Conservation (phyloP, 2,888 invertebrate genomes). For the Dysmachus trigonus region DNA sequence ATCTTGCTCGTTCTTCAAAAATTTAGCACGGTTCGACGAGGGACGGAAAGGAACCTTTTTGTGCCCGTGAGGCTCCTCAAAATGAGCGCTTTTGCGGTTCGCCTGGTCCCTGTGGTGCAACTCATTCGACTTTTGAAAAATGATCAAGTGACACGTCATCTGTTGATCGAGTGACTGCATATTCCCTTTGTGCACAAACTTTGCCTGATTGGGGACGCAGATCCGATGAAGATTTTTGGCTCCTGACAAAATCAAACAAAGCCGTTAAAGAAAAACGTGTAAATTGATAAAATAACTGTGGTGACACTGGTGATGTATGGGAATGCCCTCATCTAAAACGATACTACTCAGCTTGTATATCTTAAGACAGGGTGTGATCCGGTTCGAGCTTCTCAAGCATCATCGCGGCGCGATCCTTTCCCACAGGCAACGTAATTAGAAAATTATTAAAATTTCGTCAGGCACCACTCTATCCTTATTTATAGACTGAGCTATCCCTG, state of each 20-base stretch:
- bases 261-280: conserved; percentile 33
- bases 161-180: conserved; percentile 44
- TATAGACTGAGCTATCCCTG: not conserved
- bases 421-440: conserved; percentile 43
- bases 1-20: conserved; percentile 44
- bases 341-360: not conserved
- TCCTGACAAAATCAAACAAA: not conserved
- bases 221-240: not conserved
- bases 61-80: not conserved
- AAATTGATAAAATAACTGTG: conserved; percentile 15
- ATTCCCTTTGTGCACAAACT: not conserved
- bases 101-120: conserved; percentile 23
- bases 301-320: not conserved
- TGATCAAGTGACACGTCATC: conserved; percentile 49
- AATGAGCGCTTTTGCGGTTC: conserved; percentile 45
- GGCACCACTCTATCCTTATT: not conserved
- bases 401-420: not conserved
- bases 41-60: conserved; percentile 15
- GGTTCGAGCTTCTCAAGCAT: not conserved
- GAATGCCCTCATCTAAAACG: not conserved
- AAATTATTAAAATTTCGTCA: conserved; percentile 50
- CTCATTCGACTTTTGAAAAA: conserved; percentile 49
- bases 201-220: not conserved
- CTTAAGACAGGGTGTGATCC: not conserved
- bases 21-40: conserved; percentile 45